Base-by-base conservation (phyloP, 1,140 invertebrate species). In the Capitella teleta region DNA sequence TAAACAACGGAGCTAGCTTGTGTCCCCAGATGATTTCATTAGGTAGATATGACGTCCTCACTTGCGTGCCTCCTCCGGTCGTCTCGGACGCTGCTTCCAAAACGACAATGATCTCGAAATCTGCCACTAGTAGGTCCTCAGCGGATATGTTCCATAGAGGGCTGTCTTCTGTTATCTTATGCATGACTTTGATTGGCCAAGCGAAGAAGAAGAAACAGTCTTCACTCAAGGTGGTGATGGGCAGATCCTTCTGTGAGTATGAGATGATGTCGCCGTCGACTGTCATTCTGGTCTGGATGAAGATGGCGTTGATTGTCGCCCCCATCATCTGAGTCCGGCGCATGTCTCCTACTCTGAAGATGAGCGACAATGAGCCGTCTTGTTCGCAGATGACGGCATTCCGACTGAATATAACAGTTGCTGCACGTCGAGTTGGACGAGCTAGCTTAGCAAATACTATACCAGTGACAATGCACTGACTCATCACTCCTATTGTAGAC, bases 1-100 rank as follows among this genome's bases (percentile, higher is more conserved):
- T 76, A 30, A 95, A 85, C 57, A 68, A 51, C 16, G 83, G 81
- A 57, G 86, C 82, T 65, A 94, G 96, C 41, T 87, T 78, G 64
- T 94, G 86, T 2, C 91, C 92, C 91, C 93, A 98, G 21, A 94
- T 74, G 41, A 98, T 84, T 72, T 98, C 94, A 32, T 80, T 83
- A 0, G 90, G 85, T 30, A 94, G 76, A 64, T 96, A 97, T 54
- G 90, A 94, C 1, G 88, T 87, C 12, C 88, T 74, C 0, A 86
- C 85, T 67, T 90, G 85, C 2, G 84, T 85, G 18, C 56, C 49
- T 16, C 18, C 28, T 16, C 62, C 57, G 6, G 61, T 64, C 6
- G 54, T 49, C 41, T 59, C 59, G n/a, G 56, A 57, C 5, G 52
- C 46, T 5, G 91, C 92, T 68, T 97, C 93, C 18, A 98, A 75